phyloP scores from a whole-genome alignment of 2,797 vertebrate genomes.

The Helicolenus hilgendorfi region DNA sequence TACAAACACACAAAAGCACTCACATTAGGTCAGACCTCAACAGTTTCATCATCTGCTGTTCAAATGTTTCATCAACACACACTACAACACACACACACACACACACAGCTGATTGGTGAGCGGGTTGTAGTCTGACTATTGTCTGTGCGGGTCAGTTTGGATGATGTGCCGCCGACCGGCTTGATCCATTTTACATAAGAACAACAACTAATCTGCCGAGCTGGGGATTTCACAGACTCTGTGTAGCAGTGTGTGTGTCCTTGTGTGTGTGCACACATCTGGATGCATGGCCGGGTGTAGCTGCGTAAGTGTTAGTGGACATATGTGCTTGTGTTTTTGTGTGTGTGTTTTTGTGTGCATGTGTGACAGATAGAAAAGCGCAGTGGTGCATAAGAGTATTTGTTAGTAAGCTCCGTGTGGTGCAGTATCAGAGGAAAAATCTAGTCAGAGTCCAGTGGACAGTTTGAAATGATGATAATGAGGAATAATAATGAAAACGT shows the following conservation, averaged over 20 bases:
- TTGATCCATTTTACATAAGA: constrained; percentile 87
- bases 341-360: constrained; percentile 21
- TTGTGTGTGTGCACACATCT: constrained; percentile 55
- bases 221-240: constrained; percentile 58
- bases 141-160: constrained; percentile 39
- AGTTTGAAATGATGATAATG: not conserved
- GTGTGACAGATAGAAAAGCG: constrained; percentile 67
- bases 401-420: constrained; percentile 36
- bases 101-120: constrained; percentile 41
- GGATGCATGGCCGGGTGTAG: constrained; percentile 3
- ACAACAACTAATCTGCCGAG: constrained; percentile 80
- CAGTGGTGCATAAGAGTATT: constrained; percentile 59
- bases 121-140: constrained; percentile 64
- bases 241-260: constrained; percentile 41
- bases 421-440: constrained; percentile 25
- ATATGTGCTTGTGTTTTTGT: constrained; percentile 60
- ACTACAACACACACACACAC: constrained; percentile 14
- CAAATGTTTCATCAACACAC: constrained; percentile 9
- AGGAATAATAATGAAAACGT: not conserved
- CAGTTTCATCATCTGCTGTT: constrained; percentile 40
- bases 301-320: constrained; percentile 55
- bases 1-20: not conserved
- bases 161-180: constrained; percentile 63
- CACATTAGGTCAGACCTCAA: constrained; percentile 31
- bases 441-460: not conserved